Base-by-base conservation (phyloP, 2,888 invertebrate genomes). In the Fragum sueziense region DNA sequence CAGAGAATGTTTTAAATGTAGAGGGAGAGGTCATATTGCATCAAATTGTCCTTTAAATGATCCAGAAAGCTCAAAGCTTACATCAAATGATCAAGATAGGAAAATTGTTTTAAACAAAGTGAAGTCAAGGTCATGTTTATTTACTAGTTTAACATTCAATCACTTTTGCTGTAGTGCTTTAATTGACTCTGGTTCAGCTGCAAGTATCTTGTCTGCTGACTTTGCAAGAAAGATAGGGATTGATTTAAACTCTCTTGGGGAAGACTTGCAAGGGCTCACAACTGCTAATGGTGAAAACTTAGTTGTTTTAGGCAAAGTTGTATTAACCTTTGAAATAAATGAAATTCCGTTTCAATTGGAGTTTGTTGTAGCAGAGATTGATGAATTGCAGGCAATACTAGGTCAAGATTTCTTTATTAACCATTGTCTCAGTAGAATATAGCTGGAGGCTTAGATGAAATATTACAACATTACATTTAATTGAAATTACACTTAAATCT, bases 371-470 rank as follows among this genome's bases (percentile, higher is more conserved):
- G 79, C 76, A 11, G 70, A 77, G 20, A 34, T 79, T 11, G 54
- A 51, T 41, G 54, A 69, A 25, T 27, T 76, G 14, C 1, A 25
- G 11, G 81, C 73, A 17, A 79, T 81, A 9, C 22, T 81, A 27
- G 81, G 76, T 14, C 54, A 74, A 22, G 79, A 84, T 74, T 81
- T 84, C 51, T n/a, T n/a, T n/a, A n/a, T n/a, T n/a, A n/a, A n/a
- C n/a, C n/a, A n/a, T n/a, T n/a, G n/a, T n/a, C n/a, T n/a, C n/a
- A n/a, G n/a, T n/a, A n/a, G n/a, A n/a, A n/a, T n/a, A n/a, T n/a
- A n/a, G n/a, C n/a, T n/a, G n/a, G n/a, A n/a, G n/a, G n/a, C n/a
- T n/a, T n/a, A n/a, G n/a, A n/a, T n/a, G n/a, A n/a, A n/a, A n/a
- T n/a, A n/a, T n/a, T n/a, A n/a, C n/a, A n/a, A n/a, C n/a, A n/a